Conservation (phyloP, 2,888 invertebrate species). For the Leptopterna dolabrata region DNA sequence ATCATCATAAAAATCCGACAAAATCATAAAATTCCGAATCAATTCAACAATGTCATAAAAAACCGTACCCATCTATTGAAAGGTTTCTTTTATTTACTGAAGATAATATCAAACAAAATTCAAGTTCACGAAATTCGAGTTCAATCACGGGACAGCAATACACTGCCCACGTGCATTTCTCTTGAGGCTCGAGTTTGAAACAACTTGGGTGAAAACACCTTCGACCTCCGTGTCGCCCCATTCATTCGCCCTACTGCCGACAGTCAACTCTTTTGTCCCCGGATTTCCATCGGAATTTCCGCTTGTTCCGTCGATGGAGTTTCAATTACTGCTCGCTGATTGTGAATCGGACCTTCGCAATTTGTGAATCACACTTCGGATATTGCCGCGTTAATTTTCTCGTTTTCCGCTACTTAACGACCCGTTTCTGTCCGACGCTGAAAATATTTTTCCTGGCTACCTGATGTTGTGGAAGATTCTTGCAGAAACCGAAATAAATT, state of each 20-base stretch:
- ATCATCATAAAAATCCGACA: no score
- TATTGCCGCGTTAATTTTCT: neutral
- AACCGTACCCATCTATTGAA: no score
- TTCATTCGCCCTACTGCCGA: neutral
- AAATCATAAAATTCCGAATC: no score
- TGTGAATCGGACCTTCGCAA: neutral
- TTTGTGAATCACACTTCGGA: neutral
- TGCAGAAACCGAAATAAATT: no score
- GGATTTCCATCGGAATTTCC: constrained; percentile 1
- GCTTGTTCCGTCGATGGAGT: neutral
- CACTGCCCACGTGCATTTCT: neutral
- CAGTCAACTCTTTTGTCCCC: neutral
- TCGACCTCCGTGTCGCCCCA: neutral
- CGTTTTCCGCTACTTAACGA: neutral
- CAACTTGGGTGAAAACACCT: neutral
- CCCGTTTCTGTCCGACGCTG: neutral
- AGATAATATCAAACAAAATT: no score
- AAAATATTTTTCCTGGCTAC: no score
- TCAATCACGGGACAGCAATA: neutral
- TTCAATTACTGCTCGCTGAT: neutral
- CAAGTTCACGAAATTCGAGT: neutral
- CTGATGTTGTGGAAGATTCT: no score
- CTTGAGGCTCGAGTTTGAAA: neutral
- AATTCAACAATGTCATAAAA: no score
- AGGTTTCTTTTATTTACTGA: no score